A percentile compares a stretch with the other conserved stretches of the same genome.
These are phyloP conservation scores for Drosophila littoralis DNA, from an alignment of 1,140 invertebrate genomes.

Conservation along the genomic window DNA sequence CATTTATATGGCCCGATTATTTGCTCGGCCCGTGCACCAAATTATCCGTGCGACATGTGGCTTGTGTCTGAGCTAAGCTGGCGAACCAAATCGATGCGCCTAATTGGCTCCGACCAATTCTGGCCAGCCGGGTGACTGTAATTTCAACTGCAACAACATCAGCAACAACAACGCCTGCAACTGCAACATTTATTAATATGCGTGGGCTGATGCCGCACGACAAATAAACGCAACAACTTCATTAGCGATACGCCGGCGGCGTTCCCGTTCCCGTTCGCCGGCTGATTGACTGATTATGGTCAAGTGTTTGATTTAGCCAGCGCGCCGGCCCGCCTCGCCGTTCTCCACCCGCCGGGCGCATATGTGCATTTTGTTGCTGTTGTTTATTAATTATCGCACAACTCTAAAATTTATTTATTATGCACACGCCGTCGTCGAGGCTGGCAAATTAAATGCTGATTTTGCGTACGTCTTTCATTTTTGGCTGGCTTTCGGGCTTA, in stretches of 20 bases:
- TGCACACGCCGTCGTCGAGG: slow-evolving; percentile 58
- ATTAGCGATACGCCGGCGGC: slow-evolving; percentile 56
- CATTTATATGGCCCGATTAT: slow-evolving; percentile 16
- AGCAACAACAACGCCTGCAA: slow-evolving; percentile 1
- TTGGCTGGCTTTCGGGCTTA: slow-evolving; percentile 15
- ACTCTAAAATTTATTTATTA: slow-evolving; percentile 67
- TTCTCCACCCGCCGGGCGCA: background rate
- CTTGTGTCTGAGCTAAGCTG: slow-evolving; percentile 64
- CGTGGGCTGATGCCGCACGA: slow-evolving; percentile 64
- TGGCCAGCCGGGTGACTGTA: slow-evolving; percentile 31
- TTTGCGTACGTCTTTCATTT: slow-evolving; percentile 27
- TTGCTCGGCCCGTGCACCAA: slow-evolving; percentile 38
- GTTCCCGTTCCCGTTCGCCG: slow-evolving; percentile 64
- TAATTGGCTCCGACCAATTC: slow-evolving; percentile 70
- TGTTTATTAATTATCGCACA: slow-evolving; percentile 70
- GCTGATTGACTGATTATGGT: slow-evolving; percentile 82
- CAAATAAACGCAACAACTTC: slow-evolving; percentile 77
- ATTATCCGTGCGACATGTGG: slow-evolving; percentile 73
- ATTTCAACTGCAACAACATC: slow-evolving; percentile 8
- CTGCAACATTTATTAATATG: slow-evolving; percentile 68
- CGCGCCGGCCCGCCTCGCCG: background rate
- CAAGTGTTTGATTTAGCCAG: slow-evolving; percentile 64
- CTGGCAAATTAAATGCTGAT: slow-evolving; percentile 51
- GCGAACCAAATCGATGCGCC: slow-evolving; percentile 67
- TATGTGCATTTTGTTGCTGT: slow-evolving; percentile 21